Base-by-base conservation (phyloP, 2,888 invertebrate species). In the Plagodis dolabraria region DNA sequence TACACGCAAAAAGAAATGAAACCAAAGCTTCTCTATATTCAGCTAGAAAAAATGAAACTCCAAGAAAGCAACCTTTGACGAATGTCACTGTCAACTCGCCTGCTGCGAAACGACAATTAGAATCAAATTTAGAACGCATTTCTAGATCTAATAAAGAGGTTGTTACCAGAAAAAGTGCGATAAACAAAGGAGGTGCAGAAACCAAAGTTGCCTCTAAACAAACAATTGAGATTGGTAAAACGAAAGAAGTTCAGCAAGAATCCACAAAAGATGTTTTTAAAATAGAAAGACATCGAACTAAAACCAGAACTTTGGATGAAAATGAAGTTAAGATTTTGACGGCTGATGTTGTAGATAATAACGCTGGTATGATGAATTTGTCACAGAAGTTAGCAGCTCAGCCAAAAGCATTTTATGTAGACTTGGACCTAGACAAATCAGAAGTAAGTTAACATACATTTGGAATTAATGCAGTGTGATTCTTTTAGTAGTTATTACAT, bases 251-350 rank as follows among this genome's bases (percentile, higher is more conserved):
- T 51, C 45, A 46, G 48, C 60, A 51, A 53, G 54, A 60, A 6
- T 35, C 46, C 33, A 0, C 34, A 33, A 74, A 69, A 53, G 73
- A 70, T 38, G 55, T 57, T 60, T 56, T 49, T 2, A 50, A 22
- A 33, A 46, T 55, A 50, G 76, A 74, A 49, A 79, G 91, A 51
- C 79, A 84, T 47, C 70, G 92, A 2, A 79, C 85, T 2, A 87
- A 89, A 69, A 87, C 94, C 0, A 82, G 92, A 50, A 93, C 93
- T 0, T 69, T 93, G 34, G 77, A 85, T n/a, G 89, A 90, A 9
- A 74, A 81, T 58, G 93, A 93, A 78, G 86, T 90, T 0, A 92
- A 89, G 67, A 72, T 91, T 0, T 67, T 92, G 8, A 90, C 76
- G 2, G 67, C 80, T 1, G 82, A 82, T 4, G 72, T 59, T 0